Evolutionary conservation across 2,797 vertebrate genomes (phyloP).

Genomic region (Hybognathus amarus): DNA sequence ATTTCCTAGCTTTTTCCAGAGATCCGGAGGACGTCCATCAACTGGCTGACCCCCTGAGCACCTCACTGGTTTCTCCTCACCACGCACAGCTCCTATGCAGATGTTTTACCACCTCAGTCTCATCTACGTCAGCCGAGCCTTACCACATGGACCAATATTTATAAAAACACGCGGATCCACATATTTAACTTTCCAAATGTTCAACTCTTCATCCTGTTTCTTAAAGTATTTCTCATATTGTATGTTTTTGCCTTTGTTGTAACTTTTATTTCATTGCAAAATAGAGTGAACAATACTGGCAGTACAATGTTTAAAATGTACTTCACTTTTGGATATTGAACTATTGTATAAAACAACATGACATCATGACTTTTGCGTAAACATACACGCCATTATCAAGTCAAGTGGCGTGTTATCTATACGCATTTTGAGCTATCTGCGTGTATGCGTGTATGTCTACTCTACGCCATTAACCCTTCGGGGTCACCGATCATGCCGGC

Average conservation of each 20-base stretch:
- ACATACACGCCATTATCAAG: too few relatives aligned
- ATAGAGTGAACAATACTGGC: neutral
- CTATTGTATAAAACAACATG: too few relatives aligned
- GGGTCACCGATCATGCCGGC: too few relatives aligned
- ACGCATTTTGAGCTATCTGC: too few relatives aligned
- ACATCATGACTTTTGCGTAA: too few relatives aligned
- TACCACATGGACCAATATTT: slow-evolving; percentile 4
- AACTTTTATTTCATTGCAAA: neutral
- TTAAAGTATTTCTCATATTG: neutral
- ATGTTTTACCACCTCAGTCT: slow-evolving; percentile 9
- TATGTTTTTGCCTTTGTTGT: neutral
- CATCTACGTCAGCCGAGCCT: slow-evolving; percentile 1
- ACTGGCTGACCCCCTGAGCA: slow-evolving; percentile 25
- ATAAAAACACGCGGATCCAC: neutral
- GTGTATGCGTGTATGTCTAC: too few relatives aligned
- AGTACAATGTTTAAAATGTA: neutral
- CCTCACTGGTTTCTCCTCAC: slow-evolving; percentile 31
- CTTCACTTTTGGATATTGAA: neutral
- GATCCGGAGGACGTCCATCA: slow-evolving; percentile 29
- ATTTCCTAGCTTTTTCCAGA: slow-evolving; percentile 41
- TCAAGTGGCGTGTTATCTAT: too few relatives aligned
- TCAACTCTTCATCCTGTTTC: neutral
- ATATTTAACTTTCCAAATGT: neutral
- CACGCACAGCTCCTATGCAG: slow-evolving; percentile 1
- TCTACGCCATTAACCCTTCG: too few relatives aligned